phyloP scores from a whole-genome alignment of 2,797 vertebrate genomes.

The Cossypha niveicapilla region DNA sequence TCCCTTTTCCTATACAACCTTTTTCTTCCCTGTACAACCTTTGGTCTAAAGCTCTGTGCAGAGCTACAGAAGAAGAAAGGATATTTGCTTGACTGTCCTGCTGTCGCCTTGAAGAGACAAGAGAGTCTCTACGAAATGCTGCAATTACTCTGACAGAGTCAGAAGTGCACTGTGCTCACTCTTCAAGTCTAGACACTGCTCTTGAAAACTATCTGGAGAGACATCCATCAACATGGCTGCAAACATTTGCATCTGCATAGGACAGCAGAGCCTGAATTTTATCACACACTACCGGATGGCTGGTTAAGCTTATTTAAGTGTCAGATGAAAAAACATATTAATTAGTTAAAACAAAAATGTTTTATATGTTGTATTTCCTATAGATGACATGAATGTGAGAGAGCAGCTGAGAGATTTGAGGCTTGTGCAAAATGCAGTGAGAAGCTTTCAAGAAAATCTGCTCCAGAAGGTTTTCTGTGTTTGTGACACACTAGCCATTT shows the following conservation, averaged over 20 bases:
- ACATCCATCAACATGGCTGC: constrained; percentile 9
- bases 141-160: background rate
- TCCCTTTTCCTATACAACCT: background rate
- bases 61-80: background rate
- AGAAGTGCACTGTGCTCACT: constrained; percentile 6
- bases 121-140: background rate
- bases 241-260: background rate
- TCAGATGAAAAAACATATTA: background rate
- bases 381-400: background rate
- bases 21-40: background rate
- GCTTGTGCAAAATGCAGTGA: background rate
- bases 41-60: background rate
- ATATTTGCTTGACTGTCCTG: background rate
- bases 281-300: background rate
- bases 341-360: background rate
- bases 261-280: background rate
- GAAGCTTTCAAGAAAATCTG: background rate
- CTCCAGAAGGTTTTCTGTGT: background rate
- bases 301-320: background rate
- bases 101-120: background rate
- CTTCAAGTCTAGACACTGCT: background rate
- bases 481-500: background rate
- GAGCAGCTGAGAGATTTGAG: background rate
- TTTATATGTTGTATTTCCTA: background rate
- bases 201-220: constrained; percentile 15